Base-by-base conservation (phyloP, 1,140 invertebrate genomes). In the Nasonia vitripennis region DNA sequence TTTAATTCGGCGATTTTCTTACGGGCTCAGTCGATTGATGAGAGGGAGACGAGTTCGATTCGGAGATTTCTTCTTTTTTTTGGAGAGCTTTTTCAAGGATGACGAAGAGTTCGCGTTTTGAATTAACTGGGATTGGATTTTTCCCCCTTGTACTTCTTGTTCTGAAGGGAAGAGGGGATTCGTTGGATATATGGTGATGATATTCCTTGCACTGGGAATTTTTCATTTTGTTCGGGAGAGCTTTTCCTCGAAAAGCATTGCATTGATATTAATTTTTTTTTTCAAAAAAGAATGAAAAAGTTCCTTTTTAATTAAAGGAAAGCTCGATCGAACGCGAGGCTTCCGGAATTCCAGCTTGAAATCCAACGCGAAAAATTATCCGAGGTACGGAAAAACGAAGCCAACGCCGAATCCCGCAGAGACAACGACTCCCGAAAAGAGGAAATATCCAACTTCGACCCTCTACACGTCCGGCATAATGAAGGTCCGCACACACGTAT, bases 1-100 rank as follows among this genome's bases (percentile, higher is more conserved):
- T 62, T 62, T 62, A 55, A 78, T 62, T 20, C 77, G 14, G 27
- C 3, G 77, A 78, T 78, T 78, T 62, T 12, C 55, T 78, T 55
- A 7, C 23, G 11, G 27, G 23, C 41, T 7, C 17, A 23, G 12
- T 51, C 45, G 45, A 78, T 78, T 78, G 45, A 14, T 12, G 48
- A 27, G 17, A 27, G 34, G 34, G 45, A 78, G 10, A 78, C 55
- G 20, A 62, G 20, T 62, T 62, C 14, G 17, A 62, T 62, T 20
- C 20, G 55, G 6, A n/a, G 17, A 62, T 62, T 62, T 62, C 55
- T 5, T 14, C 4, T 62, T 62, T 62, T 20, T 14, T 51, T 51
- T 7, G 17, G 17, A 62, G 20, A 62, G 3, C 20, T n/a, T 62
- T 62, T 62, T 62, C 20, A 20, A 7, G 20, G 20, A 62, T 62